These are phyloP conservation scores for Cephus runcator DNA, from an alignment of 2,888 invertebrate genomes.

Conservation along the genomic window DNA sequence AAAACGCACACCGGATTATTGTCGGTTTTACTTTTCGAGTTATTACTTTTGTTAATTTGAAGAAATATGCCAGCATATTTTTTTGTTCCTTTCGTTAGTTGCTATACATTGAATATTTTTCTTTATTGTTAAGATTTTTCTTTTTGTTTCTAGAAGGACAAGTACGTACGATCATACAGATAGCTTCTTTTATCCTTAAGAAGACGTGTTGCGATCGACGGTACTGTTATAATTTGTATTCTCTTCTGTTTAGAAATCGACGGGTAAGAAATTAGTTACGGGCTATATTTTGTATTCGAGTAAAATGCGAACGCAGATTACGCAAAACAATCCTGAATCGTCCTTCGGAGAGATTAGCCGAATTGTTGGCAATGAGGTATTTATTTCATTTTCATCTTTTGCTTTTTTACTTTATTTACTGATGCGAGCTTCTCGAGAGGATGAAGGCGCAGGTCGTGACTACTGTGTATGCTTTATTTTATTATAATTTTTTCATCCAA, in stretches of 20 bases:
- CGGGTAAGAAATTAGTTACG: constrained; percentile 87
- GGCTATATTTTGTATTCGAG: constrained; percentile 98
- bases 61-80: constrained; percentile 64
- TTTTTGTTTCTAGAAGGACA: constrained; percentile 8
- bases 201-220: constrained; percentile 5
- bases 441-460: neutral
- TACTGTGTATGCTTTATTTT: neutral
- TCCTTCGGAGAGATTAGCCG: constrained; percentile 89
- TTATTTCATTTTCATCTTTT: constrained; percentile 51
- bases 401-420: constrained; percentile 16
- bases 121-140: neutral
- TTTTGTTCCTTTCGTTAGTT: constrained; percentile 26
- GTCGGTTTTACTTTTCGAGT: neutral
- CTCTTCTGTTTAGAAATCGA: constrained; percentile 64
- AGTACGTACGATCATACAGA: constrained; percentile 35
- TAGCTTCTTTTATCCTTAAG: constrained; percentile 30
- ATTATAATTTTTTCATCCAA: no score
- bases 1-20: neutral
- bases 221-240: constrained; percentile 57
- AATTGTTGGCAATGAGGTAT: constrained; percentile 78
- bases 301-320: constrained; percentile 92
- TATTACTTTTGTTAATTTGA: constrained; percentile 12
- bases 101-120: constrained; percentile 22
- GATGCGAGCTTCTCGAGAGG: constrained; percentile 19
- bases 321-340: constrained; percentile 93